phyloP scores from a whole-genome alignment of 2,797 vertebrate species.

The Pantherophis vulpinus region DNA sequence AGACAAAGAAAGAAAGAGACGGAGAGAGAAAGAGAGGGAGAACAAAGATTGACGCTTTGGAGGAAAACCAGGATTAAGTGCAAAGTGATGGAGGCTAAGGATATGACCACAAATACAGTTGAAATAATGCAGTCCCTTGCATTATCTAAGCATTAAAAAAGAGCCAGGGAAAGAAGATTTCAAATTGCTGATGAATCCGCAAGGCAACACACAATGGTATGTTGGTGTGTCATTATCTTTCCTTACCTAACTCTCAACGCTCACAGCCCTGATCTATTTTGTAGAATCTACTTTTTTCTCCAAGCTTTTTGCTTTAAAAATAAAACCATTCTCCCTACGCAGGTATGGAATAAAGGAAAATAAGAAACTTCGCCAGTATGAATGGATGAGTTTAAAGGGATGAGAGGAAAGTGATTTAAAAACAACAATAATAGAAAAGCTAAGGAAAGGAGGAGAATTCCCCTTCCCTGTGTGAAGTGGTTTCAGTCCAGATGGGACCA shows the following conservation, averaged over 20 bases:
- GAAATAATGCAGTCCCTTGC: too few species aligned
- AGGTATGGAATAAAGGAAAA: not conserved
- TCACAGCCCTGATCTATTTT: not conserved
- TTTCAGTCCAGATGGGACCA: not conserved
- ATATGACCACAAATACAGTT: too few species aligned
- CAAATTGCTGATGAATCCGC: not conserved
- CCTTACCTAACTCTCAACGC: not conserved
- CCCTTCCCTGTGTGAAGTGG: not conserved
- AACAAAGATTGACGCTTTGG: too few species aligned
- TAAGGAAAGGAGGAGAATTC: not conserved
- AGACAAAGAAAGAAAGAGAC: too few species aligned
- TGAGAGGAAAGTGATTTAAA: not conserved
- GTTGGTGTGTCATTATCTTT: not conserved
- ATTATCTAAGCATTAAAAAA: too few species aligned
- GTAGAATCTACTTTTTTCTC: not conserved
- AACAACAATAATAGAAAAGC: not conserved
- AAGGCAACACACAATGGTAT: not conserved
- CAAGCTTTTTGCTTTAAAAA: not conserved
- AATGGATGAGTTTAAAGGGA: not conserved
- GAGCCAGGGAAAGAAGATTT: too few species aligned
- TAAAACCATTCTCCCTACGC: not conserved
- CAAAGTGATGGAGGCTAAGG: too few species aligned
- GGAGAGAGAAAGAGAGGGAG: too few species aligned
- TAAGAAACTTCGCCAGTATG: not conserved
- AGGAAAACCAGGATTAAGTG: too few species aligned